These are phyloP conservation scores for Deilephila elpenor DNA, from an alignment of 2,888 invertebrate genomes.

Conservation along the genomic window DNA sequence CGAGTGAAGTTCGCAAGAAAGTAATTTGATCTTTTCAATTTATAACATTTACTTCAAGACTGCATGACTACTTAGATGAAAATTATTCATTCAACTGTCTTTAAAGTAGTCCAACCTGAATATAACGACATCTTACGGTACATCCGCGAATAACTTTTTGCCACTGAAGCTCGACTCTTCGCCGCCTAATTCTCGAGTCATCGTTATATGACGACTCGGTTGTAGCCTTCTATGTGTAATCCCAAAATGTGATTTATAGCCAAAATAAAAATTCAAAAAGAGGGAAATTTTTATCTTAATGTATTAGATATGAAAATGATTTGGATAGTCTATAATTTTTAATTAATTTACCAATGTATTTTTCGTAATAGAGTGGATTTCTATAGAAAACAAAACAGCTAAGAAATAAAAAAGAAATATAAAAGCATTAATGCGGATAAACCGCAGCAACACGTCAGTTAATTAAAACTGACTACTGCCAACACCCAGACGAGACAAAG, in stretches of 20 bases:
- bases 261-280: no score
- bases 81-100: constrained; percentile 3
- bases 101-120: background rate
- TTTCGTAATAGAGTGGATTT: no score
- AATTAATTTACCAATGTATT: no score
- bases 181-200: background rate
- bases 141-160: background rate
- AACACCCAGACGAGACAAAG: constrained; percentile 22
- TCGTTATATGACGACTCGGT: background rate
- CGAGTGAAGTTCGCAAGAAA: no score
- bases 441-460: background rate
- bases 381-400: no score
- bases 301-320: no score
- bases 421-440: background rate
- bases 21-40: background rate
- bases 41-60: background rate
- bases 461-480: constrained; percentile 25
- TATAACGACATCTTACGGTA: constrained; percentile 5
- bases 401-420: background rate
- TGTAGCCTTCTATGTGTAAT: background rate
- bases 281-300: no score
- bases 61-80: background rate
- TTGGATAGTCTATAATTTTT: no score
- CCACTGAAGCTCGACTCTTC: background rate
- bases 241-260: no score